phyloP scores from a whole-genome alignment of 1,140 invertebrate genomes.

The Atta colombica region DNA sequence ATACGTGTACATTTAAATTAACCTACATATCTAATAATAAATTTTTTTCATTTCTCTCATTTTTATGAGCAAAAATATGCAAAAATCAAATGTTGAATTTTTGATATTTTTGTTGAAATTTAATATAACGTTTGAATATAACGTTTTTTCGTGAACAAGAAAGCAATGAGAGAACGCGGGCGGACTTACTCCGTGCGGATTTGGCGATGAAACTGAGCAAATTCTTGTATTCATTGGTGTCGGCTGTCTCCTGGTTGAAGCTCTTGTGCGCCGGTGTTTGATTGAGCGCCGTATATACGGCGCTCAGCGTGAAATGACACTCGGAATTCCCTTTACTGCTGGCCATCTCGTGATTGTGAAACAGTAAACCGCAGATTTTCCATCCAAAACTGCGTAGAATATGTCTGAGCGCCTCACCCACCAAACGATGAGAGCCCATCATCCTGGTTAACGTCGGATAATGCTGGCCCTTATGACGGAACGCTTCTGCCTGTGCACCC shows the following conservation, averaged over 20 bases:
- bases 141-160: not conserved
- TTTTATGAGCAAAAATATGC: not conserved
- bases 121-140: not conserved
- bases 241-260: slow-evolving; percentile 88
- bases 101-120: not conserved
- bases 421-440: slow-evolving; percentile 93
- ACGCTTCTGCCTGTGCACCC: slow-evolving; percentile 93
- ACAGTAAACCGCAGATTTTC: slow-evolving; percentile 90
- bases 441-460: slow-evolving; percentile 94
- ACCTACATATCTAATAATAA: not conserved
- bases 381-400: slow-evolving; percentile 91
- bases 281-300: slow-evolving; percentile 90
- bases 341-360: slow-evolving; percentile 89
- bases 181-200: slow-evolving; percentile 93
- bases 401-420: slow-evolving; percentile 90
- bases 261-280: slow-evolving; percentile 88
- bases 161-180: not conserved
- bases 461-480: slow-evolving; percentile 89
- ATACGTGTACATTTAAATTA: not conserved
- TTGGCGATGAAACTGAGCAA: slow-evolving; percentile 89
- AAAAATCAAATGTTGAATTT: not conserved
- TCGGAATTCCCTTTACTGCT: slow-evolving; percentile 89
- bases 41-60: not conserved
- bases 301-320: slow-evolving; percentile 91
- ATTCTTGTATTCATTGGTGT: slow-evolving; percentile 87